Base-by-base conservation (phyloP, 2,888 invertebrate species). In the Caenorhabditis sp. region DNA sequence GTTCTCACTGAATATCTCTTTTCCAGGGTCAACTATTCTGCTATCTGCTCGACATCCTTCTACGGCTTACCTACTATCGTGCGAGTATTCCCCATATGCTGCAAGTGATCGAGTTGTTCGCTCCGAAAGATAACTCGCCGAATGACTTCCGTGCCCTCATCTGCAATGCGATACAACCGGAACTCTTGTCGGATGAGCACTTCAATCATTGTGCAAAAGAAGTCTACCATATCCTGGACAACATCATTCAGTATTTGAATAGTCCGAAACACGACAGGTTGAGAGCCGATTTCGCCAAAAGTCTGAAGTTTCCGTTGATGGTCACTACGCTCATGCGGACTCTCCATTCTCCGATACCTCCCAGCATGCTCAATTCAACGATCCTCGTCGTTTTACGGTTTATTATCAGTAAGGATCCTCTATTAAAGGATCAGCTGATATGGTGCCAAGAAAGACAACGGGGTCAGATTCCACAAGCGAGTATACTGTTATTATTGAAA, bases 381-480 rank as follows among this genome's bases (percentile, higher is more conserved):
- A 49, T 75, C 26, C 58, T 56, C 35, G 38, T 31, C 35, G 64
- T 69, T 14, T 64, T 68, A 10, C 69, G 72, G 5, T 74, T 70
- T 31, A 35, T 84, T 1, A 59, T 68, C 22, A 74, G 73, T 31
- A 75, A 80, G 19, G 80, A 84, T 59, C 19, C 47, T 0, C 3
- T 6, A 1, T 31, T 84, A 24, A 84, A 80, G 51, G 59, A 82
- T 26, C 41, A 6, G 10, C 19, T 77, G 2, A 68, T 82, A 10
- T 61, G 77, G 59, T 7, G 19, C 7, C 19, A 38, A 7, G 22
- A 26, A 5, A 38, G 14, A 22, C 35, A 73, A 24, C 7, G 63
- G 0, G 66, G 68, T 5, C 59, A 44, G 10, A 10, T 72, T 8
- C 68, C 73, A n/a, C 14, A n/a, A 2, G 14, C 14, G 4, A 73